Evolutionary conservation across 2,888 invertebrate species (phyloP), one percentile per base, ranked within the genome.

Genomic region (Synergus laeviventris): DNA sequence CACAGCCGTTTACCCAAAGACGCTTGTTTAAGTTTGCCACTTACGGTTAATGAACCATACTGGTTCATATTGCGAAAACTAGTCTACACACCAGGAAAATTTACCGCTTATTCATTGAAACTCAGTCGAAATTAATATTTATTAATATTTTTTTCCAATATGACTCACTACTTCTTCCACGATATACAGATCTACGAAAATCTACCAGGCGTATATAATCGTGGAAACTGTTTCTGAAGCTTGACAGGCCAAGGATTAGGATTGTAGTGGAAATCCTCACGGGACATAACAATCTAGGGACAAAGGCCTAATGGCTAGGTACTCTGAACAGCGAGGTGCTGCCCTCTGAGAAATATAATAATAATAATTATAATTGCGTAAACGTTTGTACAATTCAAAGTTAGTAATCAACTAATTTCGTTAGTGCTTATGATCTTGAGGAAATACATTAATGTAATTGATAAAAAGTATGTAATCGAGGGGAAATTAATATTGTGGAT

Each of bases 11-110:
- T 31, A 66, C 45, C 24, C 16, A 24, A 14, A 16, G 66, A 18
- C n/a, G n/a, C 45, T 24, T 9, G 42, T 66, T 45, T n/a, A 45
- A 21, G 49, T 73, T 45, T 14, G n/a, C 18, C 16, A 36, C 14
- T 18, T 24, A 38, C 56, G 73, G 56, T 56, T 56, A 73, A 56
- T 56, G 56, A 73, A 38, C 18, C 38, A 36, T n/a, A 18, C 56
- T 73, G 8, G 21, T 24, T 49, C 42, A 42, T 61, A 31, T 61
- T 61, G 36, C 31, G 61, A 61, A 61, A 61, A 61, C 36, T 61
- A 2, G 31, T 61, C 36, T 61, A 61, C 61, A 36, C 61, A 61
- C 38, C 31, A 31, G 5, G 61, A 61, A 61, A 61, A 36, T 36
- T 60, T 59, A 21, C n/a, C 38, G 14, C n/a, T 36, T n/a, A n/a